A percentile compares a stretch with the other conserved stretches of the same genome.
Conservation (phyloP, 2,797 vertebrate species). For the Chaetophractus vellerosus region DNA sequence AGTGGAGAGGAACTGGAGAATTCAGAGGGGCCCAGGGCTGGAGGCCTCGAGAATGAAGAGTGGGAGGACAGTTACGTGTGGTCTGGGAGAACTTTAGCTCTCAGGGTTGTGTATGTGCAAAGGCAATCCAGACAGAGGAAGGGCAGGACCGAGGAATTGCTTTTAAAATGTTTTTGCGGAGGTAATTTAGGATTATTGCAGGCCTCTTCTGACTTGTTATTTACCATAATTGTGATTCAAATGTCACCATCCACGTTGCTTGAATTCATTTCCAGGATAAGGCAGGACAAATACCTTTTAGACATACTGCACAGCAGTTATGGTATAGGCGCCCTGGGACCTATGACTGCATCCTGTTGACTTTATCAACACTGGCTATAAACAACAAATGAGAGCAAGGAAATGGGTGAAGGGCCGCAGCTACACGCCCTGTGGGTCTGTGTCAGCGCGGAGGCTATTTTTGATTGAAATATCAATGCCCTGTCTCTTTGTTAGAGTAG, state of each 20-base stretch:
- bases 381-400: not conserved
- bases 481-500: constrained; percentile 34
- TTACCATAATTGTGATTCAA: not conserved
- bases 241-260: not conserved
- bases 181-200: not conserved
- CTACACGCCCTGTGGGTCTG: not conserved
- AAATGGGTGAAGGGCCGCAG: not conserved
- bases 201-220: not conserved
- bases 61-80: not conserved
- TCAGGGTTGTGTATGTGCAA: not conserved
- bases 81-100: not conserved
- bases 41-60: not conserved
- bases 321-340: not conserved
- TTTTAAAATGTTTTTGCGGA: not conserved
- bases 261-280: constrained; percentile 50
- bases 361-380: not conserved
- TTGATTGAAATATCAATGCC: constrained; percentile 31
- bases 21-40: not conserved
- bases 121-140: not conserved
- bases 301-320: not conserved
- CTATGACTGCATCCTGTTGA: constrained; percentile 32
- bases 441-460: not conserved
- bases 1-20: not conserved
- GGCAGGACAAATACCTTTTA: not conserved
- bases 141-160: not conserved